phyloP scores from a whole-genome alignment of 2,113 vertebrate genomes.

The Dermatemys mawii region DNA sequence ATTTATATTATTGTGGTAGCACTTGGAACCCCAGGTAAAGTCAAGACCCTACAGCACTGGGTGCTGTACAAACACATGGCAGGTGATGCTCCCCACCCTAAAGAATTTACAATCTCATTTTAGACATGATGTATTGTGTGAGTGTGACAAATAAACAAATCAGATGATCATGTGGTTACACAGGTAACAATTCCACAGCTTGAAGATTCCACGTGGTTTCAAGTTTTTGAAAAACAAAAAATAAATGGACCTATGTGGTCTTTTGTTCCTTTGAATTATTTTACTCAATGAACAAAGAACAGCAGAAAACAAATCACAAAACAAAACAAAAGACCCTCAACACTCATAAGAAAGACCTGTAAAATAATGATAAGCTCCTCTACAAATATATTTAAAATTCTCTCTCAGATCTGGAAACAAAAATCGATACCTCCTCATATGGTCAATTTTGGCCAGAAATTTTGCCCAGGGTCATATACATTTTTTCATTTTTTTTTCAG shows the following conservation, averaged over 20 bases:
- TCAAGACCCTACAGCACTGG: fast-evolving
- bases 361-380: background rate
- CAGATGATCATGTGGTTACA: background rate
- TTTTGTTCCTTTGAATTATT: background rate
- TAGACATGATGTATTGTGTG: background rate
- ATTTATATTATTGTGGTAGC: background rate
- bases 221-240: background rate
- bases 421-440: background rate
- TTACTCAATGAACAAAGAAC: background rate
- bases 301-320: background rate
- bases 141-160: background rate
- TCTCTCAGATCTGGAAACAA: background rate
- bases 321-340: background rate
- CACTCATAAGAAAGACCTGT: background rate
- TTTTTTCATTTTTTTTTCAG: background rate
- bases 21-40: background rate
- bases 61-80: background rate
- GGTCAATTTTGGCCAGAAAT: background rate
- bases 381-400: background rate
- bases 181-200: constrained; percentile 17
- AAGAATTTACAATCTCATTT: constrained; percentile 40
- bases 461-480: background rate
- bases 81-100: background rate
- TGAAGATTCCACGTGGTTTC: background rate
- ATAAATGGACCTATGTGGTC: background rate